Percentiles rank a stretch among this genome's conserved stretches.
Evolutionary conservation across 2,888 invertebrate genomes (phyloP).

Genomic region (Oligia fasciuncula): DNA sequence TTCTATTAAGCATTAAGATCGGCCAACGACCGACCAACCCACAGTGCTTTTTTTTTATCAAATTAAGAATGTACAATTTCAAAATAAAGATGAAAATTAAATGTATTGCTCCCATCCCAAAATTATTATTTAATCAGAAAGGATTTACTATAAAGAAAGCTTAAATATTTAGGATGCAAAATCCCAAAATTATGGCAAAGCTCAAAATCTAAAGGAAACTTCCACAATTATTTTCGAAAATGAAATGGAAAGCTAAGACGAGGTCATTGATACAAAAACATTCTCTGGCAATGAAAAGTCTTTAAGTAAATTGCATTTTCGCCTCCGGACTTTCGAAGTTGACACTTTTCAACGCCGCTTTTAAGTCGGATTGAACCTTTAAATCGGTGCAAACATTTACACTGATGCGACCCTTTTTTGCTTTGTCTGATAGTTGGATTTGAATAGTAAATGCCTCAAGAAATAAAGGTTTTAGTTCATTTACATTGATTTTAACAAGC

Average conservation of each 20-base stretch:
- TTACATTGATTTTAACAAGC: background rate
- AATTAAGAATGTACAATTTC: too few species aligned
- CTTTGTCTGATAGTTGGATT: conserved; percentile 34
- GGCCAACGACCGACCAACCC: background rate
- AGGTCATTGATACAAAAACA: conserved; percentile 53
- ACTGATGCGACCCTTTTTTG: conserved; percentile 28
- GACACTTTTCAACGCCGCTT: conserved; percentile 59
- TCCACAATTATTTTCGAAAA: conserved; percentile 34
- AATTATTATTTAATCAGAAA: background rate
- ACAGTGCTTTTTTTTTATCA: background rate
- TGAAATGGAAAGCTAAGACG: conserved; percentile 54
- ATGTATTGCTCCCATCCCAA: background rate
- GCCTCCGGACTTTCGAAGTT: conserved; percentile 59
- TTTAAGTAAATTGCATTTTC: conserved; percentile 71
- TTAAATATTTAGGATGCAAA: background rate
- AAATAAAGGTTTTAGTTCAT: background rate
- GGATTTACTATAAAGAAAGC: background rate
- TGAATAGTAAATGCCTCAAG: conserved; percentile 14
- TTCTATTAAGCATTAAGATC: background rate
- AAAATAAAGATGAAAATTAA: background rate
- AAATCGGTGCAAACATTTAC: conserved; percentile 51
- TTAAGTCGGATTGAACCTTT: conserved; percentile 63
- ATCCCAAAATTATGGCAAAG: background rate
- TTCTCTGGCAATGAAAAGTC: conserved; percentile 61
- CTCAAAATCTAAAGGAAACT: background rate